Conservation (phyloP, 2,113 vertebrate genomes). For the Passer montanus region DNA sequence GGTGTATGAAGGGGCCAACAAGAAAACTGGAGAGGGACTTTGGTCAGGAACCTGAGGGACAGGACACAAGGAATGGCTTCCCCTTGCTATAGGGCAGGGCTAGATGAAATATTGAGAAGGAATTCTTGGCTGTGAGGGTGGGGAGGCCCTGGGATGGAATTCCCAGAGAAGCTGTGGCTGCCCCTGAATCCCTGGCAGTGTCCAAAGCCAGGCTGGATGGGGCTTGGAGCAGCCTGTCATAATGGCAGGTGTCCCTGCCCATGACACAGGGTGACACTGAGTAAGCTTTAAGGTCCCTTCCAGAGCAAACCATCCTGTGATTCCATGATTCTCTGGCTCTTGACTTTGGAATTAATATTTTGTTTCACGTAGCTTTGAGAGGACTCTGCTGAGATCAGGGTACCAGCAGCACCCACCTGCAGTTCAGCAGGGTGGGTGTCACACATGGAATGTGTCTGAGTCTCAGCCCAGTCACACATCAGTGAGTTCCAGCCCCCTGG, state of each 20-base stretch:
- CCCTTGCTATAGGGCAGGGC: neutral
- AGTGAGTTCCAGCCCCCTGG: neutral
- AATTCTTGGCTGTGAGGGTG: rapidly evolving
- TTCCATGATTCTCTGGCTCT: neutral
- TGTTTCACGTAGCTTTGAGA: neutral
- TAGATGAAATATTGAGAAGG: neutral
- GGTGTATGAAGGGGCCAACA: rapidly evolving
- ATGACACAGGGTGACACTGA: neutral
- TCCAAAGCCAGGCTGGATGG: rapidly evolving
- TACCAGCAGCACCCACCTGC: neutral
- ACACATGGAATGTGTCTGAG: neutral
- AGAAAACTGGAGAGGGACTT: too few relatives aligned
- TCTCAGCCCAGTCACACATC: neutral
- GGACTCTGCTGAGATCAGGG: neutral
- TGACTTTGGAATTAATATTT: neutral
- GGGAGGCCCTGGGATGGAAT: neutral
- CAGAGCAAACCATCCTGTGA: neutral
- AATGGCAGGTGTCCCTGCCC: rapidly evolving
- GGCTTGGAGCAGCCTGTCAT: neutral
- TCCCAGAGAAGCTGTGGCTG: neutral
- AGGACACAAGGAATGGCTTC: neutral
- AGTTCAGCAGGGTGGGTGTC: neutral
- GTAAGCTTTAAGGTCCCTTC: neutral
- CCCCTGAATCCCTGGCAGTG: neutral
- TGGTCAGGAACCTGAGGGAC: neutral